A percentile compares a stretch with the other conserved stretches of the same genome.
phyloP scores from a whole-genome alignment of 2,797 vertebrate genomes.

The Antrozous pallidus region DNA sequence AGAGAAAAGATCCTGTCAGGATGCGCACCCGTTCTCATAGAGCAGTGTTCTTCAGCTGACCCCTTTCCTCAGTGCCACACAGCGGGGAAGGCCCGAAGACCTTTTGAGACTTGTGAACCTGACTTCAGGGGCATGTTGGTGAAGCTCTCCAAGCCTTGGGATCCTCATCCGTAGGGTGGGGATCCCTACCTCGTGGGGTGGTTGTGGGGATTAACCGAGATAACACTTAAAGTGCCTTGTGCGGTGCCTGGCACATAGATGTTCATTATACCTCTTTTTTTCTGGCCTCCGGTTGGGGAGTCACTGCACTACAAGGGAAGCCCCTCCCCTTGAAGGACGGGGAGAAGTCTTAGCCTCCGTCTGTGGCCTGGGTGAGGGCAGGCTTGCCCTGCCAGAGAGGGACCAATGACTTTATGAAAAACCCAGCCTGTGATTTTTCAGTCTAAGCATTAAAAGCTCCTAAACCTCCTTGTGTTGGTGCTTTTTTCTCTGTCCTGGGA shows the following conservation, averaged over 20 bases:
- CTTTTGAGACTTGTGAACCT: not conserved
- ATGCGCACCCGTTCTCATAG: not conserved
- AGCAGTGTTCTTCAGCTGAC: not conserved
- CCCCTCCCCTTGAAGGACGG: not conserved
- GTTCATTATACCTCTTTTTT: not conserved
- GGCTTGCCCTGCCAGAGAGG: not conserved
- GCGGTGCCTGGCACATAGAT: not conserved
- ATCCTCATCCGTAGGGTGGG: not conserved
- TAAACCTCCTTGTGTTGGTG: constrained; percentile 1
- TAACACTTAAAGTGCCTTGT: not conserved
- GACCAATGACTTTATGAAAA: not conserved
- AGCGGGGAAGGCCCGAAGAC: not conserved
- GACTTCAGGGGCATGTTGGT: not conserved
- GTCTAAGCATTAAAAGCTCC: constrained; percentile 65
- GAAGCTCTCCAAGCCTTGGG: not conserved
- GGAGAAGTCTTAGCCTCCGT: not conserved
- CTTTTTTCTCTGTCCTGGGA: not conserved
- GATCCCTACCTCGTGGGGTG: not conserved
- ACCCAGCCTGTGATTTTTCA: constrained; percentile 13
- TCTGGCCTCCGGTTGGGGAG: not conserved
- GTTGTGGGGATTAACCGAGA: not conserved
- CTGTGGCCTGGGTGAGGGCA: not conserved
- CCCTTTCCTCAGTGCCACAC: not conserved
- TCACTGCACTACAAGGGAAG: not conserved
- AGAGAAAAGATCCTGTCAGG: not conserved